Conservation (phyloP, 2,797 vertebrate species). For the Cephalopachus bancanus region DNA sequence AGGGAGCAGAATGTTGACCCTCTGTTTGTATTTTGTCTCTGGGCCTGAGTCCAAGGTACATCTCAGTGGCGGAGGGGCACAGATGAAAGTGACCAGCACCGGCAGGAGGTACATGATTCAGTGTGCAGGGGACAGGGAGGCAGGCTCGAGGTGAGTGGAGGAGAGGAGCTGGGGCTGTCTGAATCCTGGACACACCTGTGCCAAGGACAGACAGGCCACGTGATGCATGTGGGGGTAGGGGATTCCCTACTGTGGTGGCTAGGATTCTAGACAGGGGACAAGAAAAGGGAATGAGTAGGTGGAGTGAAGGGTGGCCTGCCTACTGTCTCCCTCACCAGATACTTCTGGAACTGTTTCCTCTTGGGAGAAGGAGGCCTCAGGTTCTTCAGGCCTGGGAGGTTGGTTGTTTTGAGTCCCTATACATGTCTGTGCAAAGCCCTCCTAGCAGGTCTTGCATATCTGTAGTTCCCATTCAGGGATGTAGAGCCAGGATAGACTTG, state of each 20-base stretch:
- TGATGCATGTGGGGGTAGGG: rapidly evolving
- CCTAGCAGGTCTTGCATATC: not conserved
- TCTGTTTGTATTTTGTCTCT: not conserved
- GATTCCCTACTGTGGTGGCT: not conserved
- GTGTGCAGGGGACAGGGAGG: not conserved
- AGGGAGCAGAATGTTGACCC: not conserved
- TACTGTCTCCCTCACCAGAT: rapidly evolving
- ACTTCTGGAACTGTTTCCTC: too few relatives aligned
- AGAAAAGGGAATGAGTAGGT: not conserved
- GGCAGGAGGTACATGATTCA: not conserved
- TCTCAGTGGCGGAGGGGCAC: not conserved
- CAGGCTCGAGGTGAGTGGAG: too few relatives aligned
- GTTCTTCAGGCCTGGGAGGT: not conserved
- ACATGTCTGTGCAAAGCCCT: not conserved
- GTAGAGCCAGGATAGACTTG: not conserved
- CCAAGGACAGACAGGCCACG: not conserved
- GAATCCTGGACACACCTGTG: not conserved
- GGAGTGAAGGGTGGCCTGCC: not conserved
- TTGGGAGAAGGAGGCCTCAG: not conserved
- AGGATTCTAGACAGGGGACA: not conserved
- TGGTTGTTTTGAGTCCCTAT: not conserved
- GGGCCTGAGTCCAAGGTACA: not conserved
- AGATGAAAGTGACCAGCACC: rapidly evolving
- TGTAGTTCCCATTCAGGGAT: not conserved
- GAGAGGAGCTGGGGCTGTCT: not conserved